Evolutionary conservation across 2,888 invertebrate species (phyloP), one percentile per base, ranked within the genome.

Genomic region (Petrolisthes cinctipes): DNA sequence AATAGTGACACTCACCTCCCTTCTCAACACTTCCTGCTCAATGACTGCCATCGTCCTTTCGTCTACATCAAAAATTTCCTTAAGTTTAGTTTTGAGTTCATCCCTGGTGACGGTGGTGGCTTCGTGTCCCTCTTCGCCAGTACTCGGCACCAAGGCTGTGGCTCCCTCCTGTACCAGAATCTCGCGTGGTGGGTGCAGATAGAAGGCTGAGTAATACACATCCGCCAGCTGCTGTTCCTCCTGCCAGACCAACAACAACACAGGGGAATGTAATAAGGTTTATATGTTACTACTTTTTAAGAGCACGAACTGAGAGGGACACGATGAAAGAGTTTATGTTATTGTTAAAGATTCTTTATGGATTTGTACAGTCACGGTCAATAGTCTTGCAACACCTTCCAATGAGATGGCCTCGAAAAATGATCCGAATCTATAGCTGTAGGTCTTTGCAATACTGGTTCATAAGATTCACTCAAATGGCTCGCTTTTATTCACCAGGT

Each of bases 211-310:
- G 68, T 85, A 85, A 20, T 20, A 79, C 68, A 85, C 68, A 7
- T 85, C 84, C 2, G 54, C 78, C 79, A 85, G 68, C 20, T 85
- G 84, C 54, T 85, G 66, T 6, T 85, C 56, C 20, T 53, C 84
- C 84, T 85, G 61, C 3, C n/a, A 23, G 4, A 17, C 11, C 54
- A 54, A 51, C 78, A 76, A 61, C n/a, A 37, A 37, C 37, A 37
- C 37, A 37, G 37, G 37, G 37, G 37, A 37, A 37, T 0, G 37
- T 37, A 37, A 37, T 37, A 37, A 37, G 37, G 37, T 37, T n/a
- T n/a, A n/a, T n/a, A n/a, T n/a, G n/a, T n/a, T n/a, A n/a, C n/a
- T n/a, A n/a, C n/a, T n/a, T n/a, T n/a, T n/a, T n/a, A n/a, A n/a
- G n/a, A n/a, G n/a, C n/a, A n/a, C n/a, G n/a, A n/a, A n/a, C n/a